These are phyloP conservation scores for Heliconius melpomene DNA, from an alignment of 1,140 invertebrate species.

Conservation along the genomic window DNA sequence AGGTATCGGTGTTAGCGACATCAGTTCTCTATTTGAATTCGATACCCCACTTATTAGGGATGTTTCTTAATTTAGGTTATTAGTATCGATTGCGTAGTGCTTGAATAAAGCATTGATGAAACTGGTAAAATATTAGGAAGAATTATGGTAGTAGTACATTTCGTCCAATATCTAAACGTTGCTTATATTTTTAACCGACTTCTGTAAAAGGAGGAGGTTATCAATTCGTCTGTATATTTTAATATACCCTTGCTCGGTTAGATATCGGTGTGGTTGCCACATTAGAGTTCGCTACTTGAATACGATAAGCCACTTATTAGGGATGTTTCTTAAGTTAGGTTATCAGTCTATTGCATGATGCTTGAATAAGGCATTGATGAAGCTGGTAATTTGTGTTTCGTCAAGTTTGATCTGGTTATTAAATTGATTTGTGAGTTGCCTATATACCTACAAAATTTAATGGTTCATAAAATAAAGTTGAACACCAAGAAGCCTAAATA, in stretches of 20 bases:
- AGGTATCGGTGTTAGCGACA: conserved; percentile 44
- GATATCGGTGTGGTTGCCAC: conserved; percentile 41
- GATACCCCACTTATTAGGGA: background rate
- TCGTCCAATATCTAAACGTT: no score
- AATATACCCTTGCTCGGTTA: conserved; percentile 47
- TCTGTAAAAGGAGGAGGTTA: no score
- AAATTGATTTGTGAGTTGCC: background rate
- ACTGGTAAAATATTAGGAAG: no score
- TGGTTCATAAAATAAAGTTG: no score
- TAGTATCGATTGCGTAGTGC: background rate
- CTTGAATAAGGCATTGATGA: no score
- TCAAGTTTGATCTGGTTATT: background rate
- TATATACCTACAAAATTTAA: no score
- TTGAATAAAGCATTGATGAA: no score
- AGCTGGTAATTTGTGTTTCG: background rate
- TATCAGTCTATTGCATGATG: background rate
- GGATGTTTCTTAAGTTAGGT: background rate
- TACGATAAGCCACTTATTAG: background rate
- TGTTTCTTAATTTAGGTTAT: background rate
- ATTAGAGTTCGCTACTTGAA: conserved; percentile 4
- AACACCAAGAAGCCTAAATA: no score
- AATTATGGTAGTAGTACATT: no score
- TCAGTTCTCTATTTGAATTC: conserved; percentile 1
- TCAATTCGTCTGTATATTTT: conserved; percentile 22
- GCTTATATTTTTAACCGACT: background rate